Conservation (phyloP, 2,888 invertebrate genomes). For the Mamestra brassicae region DNA sequence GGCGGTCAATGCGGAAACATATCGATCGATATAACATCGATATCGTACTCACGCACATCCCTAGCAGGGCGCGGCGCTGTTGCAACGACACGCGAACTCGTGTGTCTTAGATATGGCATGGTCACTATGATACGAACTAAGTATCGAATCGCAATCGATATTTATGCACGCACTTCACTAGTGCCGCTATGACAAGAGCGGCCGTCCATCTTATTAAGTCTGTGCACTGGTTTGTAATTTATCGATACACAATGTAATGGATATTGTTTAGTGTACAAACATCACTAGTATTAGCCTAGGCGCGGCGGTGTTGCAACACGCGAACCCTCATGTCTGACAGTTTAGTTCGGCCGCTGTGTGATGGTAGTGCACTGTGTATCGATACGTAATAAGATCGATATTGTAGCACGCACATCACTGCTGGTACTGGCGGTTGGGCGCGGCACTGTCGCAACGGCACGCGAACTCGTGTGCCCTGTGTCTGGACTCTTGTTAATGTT, state of each 20-base stretch:
- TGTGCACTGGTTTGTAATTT: constrained; percentile 40
- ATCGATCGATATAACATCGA: constrained; percentile 77
- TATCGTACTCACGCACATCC: constrained; percentile 82
- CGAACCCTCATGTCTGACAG: constrained; percentile 52
- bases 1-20: constrained; percentile 75
- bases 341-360: constrained; percentile 56
- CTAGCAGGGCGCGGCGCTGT: constrained; percentile 83
- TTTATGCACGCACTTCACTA: constrained; percentile 57
- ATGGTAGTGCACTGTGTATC: constrained; percentile 54
- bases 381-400: constrained; percentile 76
- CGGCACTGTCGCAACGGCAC: constrained; percentile 81
- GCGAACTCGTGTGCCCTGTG: constrained; percentile 70
- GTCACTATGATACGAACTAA: constrained; percentile 62
- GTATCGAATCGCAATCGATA: constrained; percentile 70
- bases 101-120: constrained; percentile 60
- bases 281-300: constrained; percentile 70
- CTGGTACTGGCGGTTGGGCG: constrained; percentile 74
- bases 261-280: constrained; percentile 54
- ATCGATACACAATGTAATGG: constrained; percentile 50
- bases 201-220: constrained; percentile 50
- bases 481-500: constrained; percentile 53
- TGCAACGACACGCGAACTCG: constrained; percentile 85
- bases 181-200: constrained; percentile 42
- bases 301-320: constrained; percentile 85
- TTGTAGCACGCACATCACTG: constrained; percentile 82